These are phyloP conservation scores for Sminthopsis crassicaudata DNA, from an alignment of 2,113 vertebrate genomes.

Conservation along the genomic window DNA sequence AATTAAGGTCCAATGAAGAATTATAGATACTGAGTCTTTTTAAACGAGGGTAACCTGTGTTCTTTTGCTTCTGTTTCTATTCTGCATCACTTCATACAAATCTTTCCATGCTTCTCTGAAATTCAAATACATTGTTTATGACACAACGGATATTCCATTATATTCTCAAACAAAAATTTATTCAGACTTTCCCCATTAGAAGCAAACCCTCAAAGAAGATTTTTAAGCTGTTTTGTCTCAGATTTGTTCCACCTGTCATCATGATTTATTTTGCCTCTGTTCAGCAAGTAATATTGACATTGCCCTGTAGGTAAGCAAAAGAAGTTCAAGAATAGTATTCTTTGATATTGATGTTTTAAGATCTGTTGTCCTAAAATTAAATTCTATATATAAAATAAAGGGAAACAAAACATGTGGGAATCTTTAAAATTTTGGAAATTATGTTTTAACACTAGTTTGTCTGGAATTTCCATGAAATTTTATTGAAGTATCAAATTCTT, in stretches of 20 bases:
- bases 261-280: conserved; percentile 37
- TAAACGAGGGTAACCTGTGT: background rate
- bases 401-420: conserved; percentile 16
- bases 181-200: background rate
- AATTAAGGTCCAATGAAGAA: conserved; percentile 25
- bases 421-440: conserved; percentile 39
- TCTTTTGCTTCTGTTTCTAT: background rate
- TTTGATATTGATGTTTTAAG: conserved; percentile 38
- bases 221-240: conserved; percentile 29
- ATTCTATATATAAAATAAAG: conserved; percentile 33
- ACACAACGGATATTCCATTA: background rate
- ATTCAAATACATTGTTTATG: background rate
- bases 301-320: conserved; percentile 28
- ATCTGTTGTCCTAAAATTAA: conserved; percentile 36
- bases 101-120: background rate
- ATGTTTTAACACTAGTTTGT: no score
- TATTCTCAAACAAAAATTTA: background rate
- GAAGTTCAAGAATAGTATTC: conserved; percentile 27
- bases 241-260: conserved; percentile 18
- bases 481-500: no score
- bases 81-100: background rate
- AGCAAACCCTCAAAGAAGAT: conserved; percentile 24
- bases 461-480: no score
- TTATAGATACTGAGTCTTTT: conserved; percentile 16
- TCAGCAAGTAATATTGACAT: conserved; percentile 33